These are phyloP conservation scores for Neomorphus geoffroyi DNA, from an alignment of 2,797 vertebrate genomes.

Conservation along the genomic window DNA sequence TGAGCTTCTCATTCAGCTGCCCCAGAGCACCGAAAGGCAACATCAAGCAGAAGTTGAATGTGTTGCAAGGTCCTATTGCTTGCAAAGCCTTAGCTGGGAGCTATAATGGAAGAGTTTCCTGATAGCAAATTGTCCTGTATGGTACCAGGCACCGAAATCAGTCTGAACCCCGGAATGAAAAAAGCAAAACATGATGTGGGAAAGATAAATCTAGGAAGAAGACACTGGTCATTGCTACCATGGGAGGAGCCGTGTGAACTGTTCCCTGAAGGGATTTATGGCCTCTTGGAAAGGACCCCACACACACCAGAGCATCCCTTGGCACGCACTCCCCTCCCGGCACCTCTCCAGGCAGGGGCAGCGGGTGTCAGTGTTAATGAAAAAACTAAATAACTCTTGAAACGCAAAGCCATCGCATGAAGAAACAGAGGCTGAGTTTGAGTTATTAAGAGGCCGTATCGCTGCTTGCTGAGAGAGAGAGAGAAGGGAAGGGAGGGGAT, in stretches of 20 bases:
- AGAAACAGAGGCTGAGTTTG: conserved; percentile 71
- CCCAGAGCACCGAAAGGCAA: background rate
- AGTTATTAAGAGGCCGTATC: conserved; percentile 72
- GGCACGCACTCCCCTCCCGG: background rate
- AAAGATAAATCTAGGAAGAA: background rate
- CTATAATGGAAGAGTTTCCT: background rate
- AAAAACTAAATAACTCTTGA: conserved; percentile 76
- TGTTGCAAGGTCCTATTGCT: background rate
- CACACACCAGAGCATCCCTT: background rate
- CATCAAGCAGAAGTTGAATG: background rate
- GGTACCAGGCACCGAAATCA: background rate
- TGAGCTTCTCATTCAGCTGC: too few relatives aligned
- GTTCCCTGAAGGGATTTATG: background rate
- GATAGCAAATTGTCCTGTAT: background rate
- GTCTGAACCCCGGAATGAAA: background rate
- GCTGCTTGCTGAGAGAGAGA: conserved; percentile 48
- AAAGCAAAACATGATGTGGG: background rate
- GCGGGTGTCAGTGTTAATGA: conserved; percentile 66
- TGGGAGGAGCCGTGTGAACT: background rate
- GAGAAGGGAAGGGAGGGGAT: conserved; percentile 65
- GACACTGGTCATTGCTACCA: background rate
- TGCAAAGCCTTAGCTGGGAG: background rate
- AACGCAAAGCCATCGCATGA: conserved; percentile 59
- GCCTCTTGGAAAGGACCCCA: background rate
- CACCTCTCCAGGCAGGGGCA: background rate